Evolutionary conservation across 2,113 vertebrate genomes (phyloP), one percentile per base, ranked within the genome.

Genomic region (Ageneiosus marmoratus): DNA sequence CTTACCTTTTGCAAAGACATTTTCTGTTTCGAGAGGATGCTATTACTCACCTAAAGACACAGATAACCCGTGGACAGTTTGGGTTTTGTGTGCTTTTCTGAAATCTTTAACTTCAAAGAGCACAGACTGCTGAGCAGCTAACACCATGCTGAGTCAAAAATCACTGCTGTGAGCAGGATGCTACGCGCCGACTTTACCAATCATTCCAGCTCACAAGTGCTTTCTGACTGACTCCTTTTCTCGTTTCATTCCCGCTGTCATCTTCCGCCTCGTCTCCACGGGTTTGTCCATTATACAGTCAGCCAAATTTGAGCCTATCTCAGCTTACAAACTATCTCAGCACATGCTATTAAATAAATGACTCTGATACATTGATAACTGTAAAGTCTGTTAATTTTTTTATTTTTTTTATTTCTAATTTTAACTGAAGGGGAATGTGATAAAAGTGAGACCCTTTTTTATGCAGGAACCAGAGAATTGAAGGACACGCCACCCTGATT

Each of bases 211-310:
- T 88, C 80, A 85, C 48, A 81, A 84, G 29, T 69, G 74, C 83
- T 74, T 87, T 80, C 84, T 76, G 37, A 48, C 58, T 46, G 15
- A 69, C 73, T 83, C 69, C 75, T 56, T 81, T 73, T 80, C 29
- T 81, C 79, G 18, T 53, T 60, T 53, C 27, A 27, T 84, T 34
- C 50, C 32, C 15, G 11, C 70, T 34, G 27, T 84, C 29, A 22
- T 79, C 70, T 85, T 86, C 84, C 51, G 70, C 86, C 86, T 85
- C 48, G 77, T 83, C 84, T 84, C 76, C 2, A 27, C 84, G 32
- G 87, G 87, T 87, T 90, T 86, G 86, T 79, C 73, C 73, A 83
- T 86, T 80, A 86, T 86, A 53, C 44, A 55, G 37, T 74, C 63
- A 89, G 83, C 73, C 82, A 80, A 85, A 80, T 88, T 88, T 85